phyloP scores from a whole-genome alignment of 2,888 invertebrate species.

The Germaria angustata region DNA sequence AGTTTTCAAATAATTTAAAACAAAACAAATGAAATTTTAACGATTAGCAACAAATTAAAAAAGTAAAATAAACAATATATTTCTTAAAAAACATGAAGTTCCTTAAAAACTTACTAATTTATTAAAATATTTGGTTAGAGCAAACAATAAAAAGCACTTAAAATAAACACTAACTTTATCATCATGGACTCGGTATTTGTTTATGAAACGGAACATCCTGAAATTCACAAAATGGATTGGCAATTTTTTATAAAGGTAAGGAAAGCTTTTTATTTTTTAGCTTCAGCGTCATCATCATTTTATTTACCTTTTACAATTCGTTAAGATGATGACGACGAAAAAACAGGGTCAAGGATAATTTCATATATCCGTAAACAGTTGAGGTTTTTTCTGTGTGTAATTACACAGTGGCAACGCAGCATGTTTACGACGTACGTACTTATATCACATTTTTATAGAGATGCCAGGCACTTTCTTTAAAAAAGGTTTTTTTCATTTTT shows the following conservation, averaged over 20 bases:
- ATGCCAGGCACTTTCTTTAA: background rate
- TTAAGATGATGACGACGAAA: constrained; percentile 5
- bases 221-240: constrained; percentile 75
- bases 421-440: background rate
- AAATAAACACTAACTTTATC: background rate
- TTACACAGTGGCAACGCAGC: constrained; percentile 40
- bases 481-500: too few relatives aligned
- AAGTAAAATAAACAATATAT: background rate
- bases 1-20: background rate
- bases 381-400: constrained; percentile 23
- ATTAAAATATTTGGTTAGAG: background rate
- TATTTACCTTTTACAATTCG: constrained; percentile 11
- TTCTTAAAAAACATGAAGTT: constrained; percentile 19
- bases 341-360: constrained; percentile 66
- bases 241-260: constrained; percentile 79
- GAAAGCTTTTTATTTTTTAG: constrained; percentile 2
- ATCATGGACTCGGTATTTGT: constrained; percentile 70
- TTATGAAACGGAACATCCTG: constrained; percentile 70
- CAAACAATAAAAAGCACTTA: constrained; percentile 8
- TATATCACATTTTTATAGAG: background rate
- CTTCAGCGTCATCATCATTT: constrained; percentile 17
- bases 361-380: constrained; percentile 59
- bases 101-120: constrained; percentile 34
- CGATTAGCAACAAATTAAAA: constrained; percentile 2
- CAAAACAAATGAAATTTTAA: constrained; percentile 13